Percentiles rank a stretch among this genome's conserved stretches.
Evolutionary conservation across 2,888 invertebrate species (phyloP).

Genomic region (Eristalis tenax): DNA sequence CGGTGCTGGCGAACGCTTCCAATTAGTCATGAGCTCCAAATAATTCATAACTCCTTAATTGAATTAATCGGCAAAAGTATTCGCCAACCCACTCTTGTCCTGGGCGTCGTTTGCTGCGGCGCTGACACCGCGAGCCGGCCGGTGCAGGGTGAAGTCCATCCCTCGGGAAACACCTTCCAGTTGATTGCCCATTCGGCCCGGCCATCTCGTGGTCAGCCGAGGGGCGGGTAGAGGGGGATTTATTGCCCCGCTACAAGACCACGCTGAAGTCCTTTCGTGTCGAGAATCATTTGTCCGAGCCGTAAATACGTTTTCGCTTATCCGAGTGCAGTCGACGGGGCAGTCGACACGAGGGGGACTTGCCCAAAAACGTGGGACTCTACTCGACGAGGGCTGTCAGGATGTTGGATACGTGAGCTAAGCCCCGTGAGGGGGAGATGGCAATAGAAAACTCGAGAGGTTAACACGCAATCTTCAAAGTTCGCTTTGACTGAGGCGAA

Average conservation of each 20-base stretch:
- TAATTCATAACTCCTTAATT: slow-evolving; percentile 71
- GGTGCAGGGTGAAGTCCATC: not conserved
- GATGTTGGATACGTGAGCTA: slow-evolving; percentile 43
- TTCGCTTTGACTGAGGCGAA: slow-evolving; percentile 26
- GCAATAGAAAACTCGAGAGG: slow-evolving; percentile 60
- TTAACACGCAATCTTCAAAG: slow-evolving; percentile 66
- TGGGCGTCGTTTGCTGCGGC: not conserved
- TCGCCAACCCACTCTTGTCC: slow-evolving; percentile 48
- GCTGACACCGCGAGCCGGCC: not conserved
- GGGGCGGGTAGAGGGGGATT: slow-evolving; percentile 49
- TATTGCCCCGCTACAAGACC: slow-evolving; percentile 73
- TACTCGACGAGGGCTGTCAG: slow-evolving; percentile 39
- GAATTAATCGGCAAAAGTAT: slow-evolving; percentile 70
- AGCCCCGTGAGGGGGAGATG: slow-evolving; percentile 15
- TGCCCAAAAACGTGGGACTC: slow-evolving; percentile 40
- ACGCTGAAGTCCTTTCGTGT: slow-evolving; percentile 73
- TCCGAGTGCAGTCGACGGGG: slow-evolving; percentile 60
- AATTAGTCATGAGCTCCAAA: slow-evolving; percentile 71
- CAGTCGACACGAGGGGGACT: slow-evolving; percentile 5
- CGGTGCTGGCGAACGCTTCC: slow-evolving; percentile 48
- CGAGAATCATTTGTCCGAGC: slow-evolving; percentile 73
- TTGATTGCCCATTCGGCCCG: not conserved
- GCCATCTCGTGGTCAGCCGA: slow-evolving; percentile 7
- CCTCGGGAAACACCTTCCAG: slow-evolving; percentile 30
- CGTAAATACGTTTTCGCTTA: slow-evolving; percentile 73